Conservation (phyloP, 2,797 vertebrate species). For the Poecilia velifera region DNA sequence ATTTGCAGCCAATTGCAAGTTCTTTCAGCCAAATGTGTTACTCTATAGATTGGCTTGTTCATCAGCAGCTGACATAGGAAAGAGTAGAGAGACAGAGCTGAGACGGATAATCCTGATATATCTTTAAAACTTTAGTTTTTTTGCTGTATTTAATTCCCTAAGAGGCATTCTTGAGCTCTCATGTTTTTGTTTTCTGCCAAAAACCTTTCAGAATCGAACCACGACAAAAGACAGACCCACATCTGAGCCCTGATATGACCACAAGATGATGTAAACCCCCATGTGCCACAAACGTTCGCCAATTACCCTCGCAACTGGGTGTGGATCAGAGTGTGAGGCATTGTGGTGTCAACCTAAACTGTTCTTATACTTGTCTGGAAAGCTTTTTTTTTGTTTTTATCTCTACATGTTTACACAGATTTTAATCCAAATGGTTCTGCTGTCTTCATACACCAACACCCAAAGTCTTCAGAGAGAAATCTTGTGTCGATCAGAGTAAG, state of each 20-base stretch:
- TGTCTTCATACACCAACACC: conserved; percentile 14
- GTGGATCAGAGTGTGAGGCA: conserved; percentile 38
- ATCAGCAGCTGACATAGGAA: background rate
- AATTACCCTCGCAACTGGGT: conserved; percentile 51
- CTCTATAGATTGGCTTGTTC: background rate
- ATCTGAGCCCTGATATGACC: conserved; percentile 41
- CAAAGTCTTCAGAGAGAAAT: conserved; percentile 11
- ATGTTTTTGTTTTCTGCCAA: background rate
- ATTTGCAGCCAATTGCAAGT: background rate
- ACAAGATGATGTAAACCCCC: conserved; percentile 64
- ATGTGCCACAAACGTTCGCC: conserved; percentile 45
- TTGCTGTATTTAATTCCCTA: background rate
- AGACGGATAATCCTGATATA: background rate
- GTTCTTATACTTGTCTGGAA: conserved; percentile 14
- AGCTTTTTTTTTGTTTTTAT: conserved; percentile 20
- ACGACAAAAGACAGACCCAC: conserved; percentile 40
- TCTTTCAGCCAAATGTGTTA: background rate
- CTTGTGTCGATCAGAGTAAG: conserved; percentile 16
- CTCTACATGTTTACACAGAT: conserved; percentile 33
- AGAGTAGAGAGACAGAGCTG: background rate
- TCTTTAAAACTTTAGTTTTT: background rate
- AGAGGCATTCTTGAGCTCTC: background rate
- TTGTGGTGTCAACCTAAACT: conserved; percentile 26
- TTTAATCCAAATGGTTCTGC: conserved; percentile 31
- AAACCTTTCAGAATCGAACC: conserved; percentile 4